These are phyloP conservation scores for Heliconius sara DNA, from an alignment of 2,888 invertebrate species.

Conservation along the genomic window DNA sequence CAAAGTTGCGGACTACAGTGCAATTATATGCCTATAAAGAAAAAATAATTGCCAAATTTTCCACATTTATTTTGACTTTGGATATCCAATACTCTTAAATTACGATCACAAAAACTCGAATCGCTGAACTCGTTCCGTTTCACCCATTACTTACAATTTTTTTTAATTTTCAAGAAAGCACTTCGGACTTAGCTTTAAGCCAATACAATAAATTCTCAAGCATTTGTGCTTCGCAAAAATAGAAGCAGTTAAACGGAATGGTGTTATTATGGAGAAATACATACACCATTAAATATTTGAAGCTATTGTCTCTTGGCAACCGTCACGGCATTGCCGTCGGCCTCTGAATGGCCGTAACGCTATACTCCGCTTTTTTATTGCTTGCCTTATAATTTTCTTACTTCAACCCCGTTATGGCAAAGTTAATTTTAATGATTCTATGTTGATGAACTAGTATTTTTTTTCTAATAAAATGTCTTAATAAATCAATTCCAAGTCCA, in stretches of 20 bases:
- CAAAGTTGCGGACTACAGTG: no score
- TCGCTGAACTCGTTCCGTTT: constrained; percentile 17
- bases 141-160: constrained; percentile 1
- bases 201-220: constrained; percentile 28
- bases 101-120: not conserved
- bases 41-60: not conserved
- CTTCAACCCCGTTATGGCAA: constrained; percentile 38
- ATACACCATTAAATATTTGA: constrained; percentile 42
- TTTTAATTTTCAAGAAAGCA: constrained; percentile 19
- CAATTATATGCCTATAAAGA: not conserved
- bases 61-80: not conserved
- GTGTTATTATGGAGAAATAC: constrained; percentile 48
- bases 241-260: constrained; percentile 46
- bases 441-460: not conserved
- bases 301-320: constrained; percentile 47
- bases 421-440: constrained; percentile 33
- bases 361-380: constrained; percentile 42
- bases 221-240: constrained; percentile 33
- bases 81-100: not conserved
- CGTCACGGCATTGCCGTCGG: constrained; percentile 43
- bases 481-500: no score
- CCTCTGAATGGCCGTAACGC: constrained; percentile 43
- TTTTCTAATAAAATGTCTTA: no score
- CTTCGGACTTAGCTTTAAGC: constrained; percentile 4
- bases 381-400: constrained; percentile 43